phyloP scores from a whole-genome alignment of 2,888 invertebrate species.

The Meiosimyza decipiens region DNA sequence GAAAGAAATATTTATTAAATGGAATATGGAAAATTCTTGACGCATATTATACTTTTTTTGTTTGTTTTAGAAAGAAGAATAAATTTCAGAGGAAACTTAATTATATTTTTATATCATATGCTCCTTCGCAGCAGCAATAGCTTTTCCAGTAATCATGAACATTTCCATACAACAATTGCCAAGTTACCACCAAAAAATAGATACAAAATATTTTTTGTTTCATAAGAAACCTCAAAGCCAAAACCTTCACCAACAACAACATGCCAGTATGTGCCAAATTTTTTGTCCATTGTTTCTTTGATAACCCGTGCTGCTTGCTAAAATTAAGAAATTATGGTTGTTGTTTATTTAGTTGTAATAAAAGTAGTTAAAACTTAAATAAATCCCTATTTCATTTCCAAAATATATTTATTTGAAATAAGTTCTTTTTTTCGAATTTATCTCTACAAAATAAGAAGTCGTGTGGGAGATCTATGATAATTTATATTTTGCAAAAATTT shows the following conservation, averaged over 20 bases:
- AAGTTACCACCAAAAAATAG: conserved; percentile 93
- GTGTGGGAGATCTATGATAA: too few relatives aligned
- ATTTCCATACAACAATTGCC: conserved; percentile 91
- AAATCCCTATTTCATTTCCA: not conserved
- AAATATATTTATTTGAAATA: not conserved
- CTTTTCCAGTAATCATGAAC: conserved; percentile 65
- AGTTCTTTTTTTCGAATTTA: not conserved
- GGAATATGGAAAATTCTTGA: too few relatives aligned
- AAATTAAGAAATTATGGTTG: conserved; percentile 20
- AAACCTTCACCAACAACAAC: conserved; percentile 96
- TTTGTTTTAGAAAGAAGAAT: too few relatives aligned
- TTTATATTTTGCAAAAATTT: too few relatives aligned
- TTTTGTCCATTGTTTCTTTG: conserved; percentile 95
- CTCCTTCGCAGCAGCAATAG: too few relatives aligned
- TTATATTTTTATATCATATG: too few relatives aligned
- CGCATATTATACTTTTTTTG: too few relatives aligned
- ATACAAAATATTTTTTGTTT: conserved; percentile 86
- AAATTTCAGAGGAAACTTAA: too few relatives aligned
- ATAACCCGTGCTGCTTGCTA: conserved; percentile 91
- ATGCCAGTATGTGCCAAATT: conserved; percentile 94
- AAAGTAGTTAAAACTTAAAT: not conserved
- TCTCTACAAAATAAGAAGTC: not conserved
- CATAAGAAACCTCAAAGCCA: conserved; percentile 93
- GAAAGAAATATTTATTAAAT: too few relatives aligned
- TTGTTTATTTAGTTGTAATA: not conserved